Percentiles rank a stretch among this genome's conserved stretches.
Conservation (phyloP, 2,888 invertebrate species). For the Metacarcinus magister region DNA sequence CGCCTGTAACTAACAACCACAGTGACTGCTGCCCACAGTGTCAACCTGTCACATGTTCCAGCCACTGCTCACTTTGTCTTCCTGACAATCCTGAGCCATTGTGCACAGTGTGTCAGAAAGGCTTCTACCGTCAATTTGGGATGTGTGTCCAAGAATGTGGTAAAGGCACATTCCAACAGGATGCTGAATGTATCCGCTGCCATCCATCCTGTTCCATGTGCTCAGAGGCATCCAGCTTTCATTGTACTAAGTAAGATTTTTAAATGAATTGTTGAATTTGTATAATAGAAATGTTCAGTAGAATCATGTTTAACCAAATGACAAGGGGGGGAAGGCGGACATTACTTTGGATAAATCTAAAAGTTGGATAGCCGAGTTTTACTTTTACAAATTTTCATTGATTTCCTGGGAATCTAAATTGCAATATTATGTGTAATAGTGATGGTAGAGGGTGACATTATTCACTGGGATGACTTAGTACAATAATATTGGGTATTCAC, state of each 20-base stretch:
- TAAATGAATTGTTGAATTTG: background rate
- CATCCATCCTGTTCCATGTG: slow-evolving; percentile 77
- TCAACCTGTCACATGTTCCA: slow-evolving; percentile 73
- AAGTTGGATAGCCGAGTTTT: too few species aligned
- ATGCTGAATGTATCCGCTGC: slow-evolving; percentile 70
- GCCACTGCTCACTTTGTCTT: slow-evolving; percentile 72
- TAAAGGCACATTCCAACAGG: slow-evolving; percentile 66
- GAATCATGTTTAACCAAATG: background rate
- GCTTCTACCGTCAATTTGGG: slow-evolving; percentile 72
- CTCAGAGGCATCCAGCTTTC: slow-evolving; percentile 75
- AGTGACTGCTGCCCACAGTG: slow-evolving; percentile 79
- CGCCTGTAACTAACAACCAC: slow-evolving; percentile 36
- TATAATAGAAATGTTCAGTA: background rate
- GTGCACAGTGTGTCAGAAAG: slow-evolving; percentile 72
- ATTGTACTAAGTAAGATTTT: slow-evolving; percentile 79
- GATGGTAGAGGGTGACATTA: too few species aligned
- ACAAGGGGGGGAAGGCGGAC: too few species aligned
- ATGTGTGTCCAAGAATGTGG: slow-evolving; percentile 72
- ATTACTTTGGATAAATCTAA: too few species aligned
- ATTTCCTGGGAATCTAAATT: too few species aligned
- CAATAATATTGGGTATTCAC: too few species aligned
- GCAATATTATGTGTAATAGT: too few species aligned
- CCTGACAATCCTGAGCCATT: slow-evolving; percentile 37
- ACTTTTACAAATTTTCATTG: too few species aligned
- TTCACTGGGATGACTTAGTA: too few species aligned